Conservation (phyloP, 2,888 invertebrate species). For the Caenorhabditis zanzibari region DNA sequence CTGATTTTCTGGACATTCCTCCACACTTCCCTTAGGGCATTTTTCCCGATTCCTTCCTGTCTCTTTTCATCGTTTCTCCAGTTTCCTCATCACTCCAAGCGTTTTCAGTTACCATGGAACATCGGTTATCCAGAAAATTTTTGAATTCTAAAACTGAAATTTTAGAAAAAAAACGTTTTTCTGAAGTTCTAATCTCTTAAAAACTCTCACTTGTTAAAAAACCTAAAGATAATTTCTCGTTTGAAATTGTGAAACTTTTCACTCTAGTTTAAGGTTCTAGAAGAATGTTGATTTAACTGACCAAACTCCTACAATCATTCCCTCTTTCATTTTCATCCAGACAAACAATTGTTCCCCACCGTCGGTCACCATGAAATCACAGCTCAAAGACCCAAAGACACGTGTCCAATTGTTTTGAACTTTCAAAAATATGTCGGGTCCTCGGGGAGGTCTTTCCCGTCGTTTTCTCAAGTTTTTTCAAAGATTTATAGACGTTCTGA, state of each 20-base stretch:
- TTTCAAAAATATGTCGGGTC: slow-evolving; percentile 30
- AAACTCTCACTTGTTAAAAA: too few relatives aligned
- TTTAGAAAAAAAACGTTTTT: too few relatives aligned
- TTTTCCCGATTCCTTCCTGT: slow-evolving; percentile 2
- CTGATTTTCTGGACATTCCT: slow-evolving; percentile 23
- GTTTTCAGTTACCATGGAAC: slow-evolving; percentile 6
- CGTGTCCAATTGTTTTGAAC: slow-evolving; percentile 35
- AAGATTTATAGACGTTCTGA: slow-evolving; percentile 32
- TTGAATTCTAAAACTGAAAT: neutral
- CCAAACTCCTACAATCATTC: slow-evolving; percentile 12
- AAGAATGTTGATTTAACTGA: slow-evolving; percentile 3
- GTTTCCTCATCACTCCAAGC: neutral
- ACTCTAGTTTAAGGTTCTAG: neutral
- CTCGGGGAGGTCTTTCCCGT: slow-evolving; percentile 21
- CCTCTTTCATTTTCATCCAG: slow-evolving; percentile 10
- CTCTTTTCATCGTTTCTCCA: neutral
- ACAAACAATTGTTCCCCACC: slow-evolving; percentile 35
- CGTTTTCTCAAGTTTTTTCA: neutral
- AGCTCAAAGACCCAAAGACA: slow-evolving; percentile 24
- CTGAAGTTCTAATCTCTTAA: too few relatives aligned
- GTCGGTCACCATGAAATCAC: slow-evolving; percentile 11
- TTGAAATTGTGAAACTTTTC: neutral
- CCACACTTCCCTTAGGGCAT: slow-evolving; percentile 24
- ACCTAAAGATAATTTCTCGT: too few relatives aligned
- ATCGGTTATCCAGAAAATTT: neutral